Conservation (phyloP, 2,113 vertebrate genomes). For the Ochotona curzoniae region DNA sequence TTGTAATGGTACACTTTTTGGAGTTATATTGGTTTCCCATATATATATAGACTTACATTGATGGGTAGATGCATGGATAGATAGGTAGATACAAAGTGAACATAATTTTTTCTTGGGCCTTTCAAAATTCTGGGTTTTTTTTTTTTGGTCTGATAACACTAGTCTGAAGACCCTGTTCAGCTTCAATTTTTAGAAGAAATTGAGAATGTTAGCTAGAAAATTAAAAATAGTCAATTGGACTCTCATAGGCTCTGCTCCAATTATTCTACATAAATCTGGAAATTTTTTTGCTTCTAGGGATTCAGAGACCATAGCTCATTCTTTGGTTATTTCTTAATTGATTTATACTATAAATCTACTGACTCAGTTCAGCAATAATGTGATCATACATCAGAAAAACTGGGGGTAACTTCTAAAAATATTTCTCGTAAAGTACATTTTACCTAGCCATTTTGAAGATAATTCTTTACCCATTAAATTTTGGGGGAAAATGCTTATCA, state of each 20-base stretch:
- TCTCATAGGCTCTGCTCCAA: conserved; percentile 37
- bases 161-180: conserved; percentile 2
- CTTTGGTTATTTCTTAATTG: conserved; percentile 72
- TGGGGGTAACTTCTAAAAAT: conserved; percentile 70
- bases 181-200: conserved; percentile 51
- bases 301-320: conserved; percentile 71
- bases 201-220: conserved; percentile 47
- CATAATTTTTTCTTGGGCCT: background rate
- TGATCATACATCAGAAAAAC: conserved; percentile 63
- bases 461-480: conserved; percentile 68
- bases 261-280: conserved; percentile 54
- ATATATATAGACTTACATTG: no score
- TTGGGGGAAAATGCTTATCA: background rate
- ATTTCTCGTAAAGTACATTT: conserved; percentile 61
- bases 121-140: background rate
- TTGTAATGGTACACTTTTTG: no score
- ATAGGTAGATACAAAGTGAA: background rate
- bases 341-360: conserved; percentile 60
- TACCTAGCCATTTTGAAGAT: conserved; percentile 59
- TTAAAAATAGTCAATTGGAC: conserved; percentile 72
- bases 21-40: background rate
- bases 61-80: no score
- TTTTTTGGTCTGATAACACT: background rate
- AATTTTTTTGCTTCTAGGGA: conserved; percentile 56
- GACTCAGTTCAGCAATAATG: conserved; percentile 64